phyloP scores from a whole-genome alignment of 2,888 invertebrate species.

The Schrankia costaestrigalis region DNA sequence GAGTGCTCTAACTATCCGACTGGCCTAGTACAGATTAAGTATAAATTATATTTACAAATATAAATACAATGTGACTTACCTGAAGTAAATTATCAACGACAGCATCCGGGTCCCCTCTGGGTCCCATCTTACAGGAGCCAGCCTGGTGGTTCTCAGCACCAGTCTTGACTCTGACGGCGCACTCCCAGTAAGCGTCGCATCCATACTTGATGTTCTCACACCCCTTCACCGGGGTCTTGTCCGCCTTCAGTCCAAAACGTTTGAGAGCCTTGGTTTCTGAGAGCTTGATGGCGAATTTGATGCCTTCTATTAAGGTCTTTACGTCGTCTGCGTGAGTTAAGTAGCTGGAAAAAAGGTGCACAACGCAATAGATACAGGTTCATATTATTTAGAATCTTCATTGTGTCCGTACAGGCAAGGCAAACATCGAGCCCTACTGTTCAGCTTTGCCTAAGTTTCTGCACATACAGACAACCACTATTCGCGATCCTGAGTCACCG shows the following conservation, averaged over 20 bases:
- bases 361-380: too few relatives aligned
- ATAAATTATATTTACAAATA: too few relatives aligned
- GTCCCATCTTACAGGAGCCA: slow-evolving; percentile 92
- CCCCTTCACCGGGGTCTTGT: slow-evolving; percentile 85
- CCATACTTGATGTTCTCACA: slow-evolving; percentile 89
- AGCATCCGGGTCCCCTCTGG: slow-evolving; percentile 84
- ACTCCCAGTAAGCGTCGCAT: slow-evolving; percentile 88
- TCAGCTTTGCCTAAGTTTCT: too few relatives aligned
- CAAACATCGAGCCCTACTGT: too few relatives aligned
- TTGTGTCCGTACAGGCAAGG: too few relatives aligned
- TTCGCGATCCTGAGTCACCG: too few relatives aligned
- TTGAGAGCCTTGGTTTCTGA: slow-evolving; percentile 83
- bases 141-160: slow-evolving; percentile 92
- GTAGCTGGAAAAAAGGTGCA: slow-evolving; percentile 71
- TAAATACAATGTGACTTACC: slow-evolving; percentile 44
- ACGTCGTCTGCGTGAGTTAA: slow-evolving; percentile 89
- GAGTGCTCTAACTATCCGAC: too few relatives aligned
- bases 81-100: slow-evolving; percentile 87
- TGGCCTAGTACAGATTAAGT: background rate
- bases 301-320: slow-evolving; percentile 89
- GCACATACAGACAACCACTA: too few relatives aligned
- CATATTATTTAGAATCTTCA: too few relatives aligned
- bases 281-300: slow-evolving; percentile 87
- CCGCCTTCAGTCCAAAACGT: slow-evolving; percentile 86
- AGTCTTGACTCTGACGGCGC: slow-evolving; percentile 86